Evolutionary conservation across 2,797 vertebrate species (phyloP).

Genomic region (Sebastes steindachneri): DNA sequence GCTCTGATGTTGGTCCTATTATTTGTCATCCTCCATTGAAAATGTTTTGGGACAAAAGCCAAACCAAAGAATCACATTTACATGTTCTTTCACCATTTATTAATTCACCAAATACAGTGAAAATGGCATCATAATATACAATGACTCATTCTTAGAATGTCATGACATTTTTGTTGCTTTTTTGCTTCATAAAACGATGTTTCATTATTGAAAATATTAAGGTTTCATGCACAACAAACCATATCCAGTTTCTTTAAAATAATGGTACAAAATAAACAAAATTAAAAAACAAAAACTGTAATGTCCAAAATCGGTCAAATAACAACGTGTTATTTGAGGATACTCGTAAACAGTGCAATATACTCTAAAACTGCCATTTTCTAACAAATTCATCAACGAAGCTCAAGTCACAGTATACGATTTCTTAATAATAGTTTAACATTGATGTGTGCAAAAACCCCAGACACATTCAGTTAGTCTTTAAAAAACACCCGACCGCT

Average conservation of each 20-base stretch:
- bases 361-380: constrained; percentile 87
- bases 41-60: constrained; percentile 57
- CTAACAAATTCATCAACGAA: constrained; percentile 89
- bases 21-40: neutral
- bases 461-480: constrained; percentile 89
- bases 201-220: constrained; percentile 92
- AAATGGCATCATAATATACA: constrained; percentile 98
- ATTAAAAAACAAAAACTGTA: constrained; percentile 83
- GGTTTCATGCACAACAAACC: constrained; percentile 94
- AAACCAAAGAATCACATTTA: constrained; percentile 58
- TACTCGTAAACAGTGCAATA: constrained; percentile 90
- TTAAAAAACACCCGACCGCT: constrained; percentile 80
- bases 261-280: constrained; percentile 93
- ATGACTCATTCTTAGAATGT: constrained; percentile 97
- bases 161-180: constrained; percentile 91
- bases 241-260: constrained; percentile 92
- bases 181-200: constrained; percentile 92
- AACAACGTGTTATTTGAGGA: constrained; percentile 87
- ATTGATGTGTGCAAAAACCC: constrained; percentile 90
- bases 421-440: constrained; percentile 90
- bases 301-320: constrained; percentile 86
- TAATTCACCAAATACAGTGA: constrained; percentile 98
- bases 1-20: neutral
- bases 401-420: constrained; percentile 91
- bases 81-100: constrained; percentile 90